Evolutionary conservation across 1,140 invertebrate genomes (phyloP).

Genomic region (Calliphora vicina): DNA sequence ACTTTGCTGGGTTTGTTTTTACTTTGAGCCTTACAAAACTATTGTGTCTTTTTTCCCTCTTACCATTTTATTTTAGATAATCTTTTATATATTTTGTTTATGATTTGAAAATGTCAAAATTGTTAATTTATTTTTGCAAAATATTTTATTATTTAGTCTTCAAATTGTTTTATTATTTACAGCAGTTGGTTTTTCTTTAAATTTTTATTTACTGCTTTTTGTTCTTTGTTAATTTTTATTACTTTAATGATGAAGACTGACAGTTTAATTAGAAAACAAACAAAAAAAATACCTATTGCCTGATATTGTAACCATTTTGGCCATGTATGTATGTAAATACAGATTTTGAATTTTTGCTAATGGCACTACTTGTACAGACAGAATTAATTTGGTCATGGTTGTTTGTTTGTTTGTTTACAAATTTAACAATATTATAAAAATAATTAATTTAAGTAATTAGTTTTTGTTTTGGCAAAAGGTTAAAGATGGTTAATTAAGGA

Average conservation of each 20-base stretch:
- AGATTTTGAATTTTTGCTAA: background rate
- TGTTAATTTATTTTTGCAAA: background rate
- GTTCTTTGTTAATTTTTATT: background rate
- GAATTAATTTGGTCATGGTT: slow-evolving; percentile 1
- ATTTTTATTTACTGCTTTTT: background rate
- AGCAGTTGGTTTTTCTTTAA: background rate
- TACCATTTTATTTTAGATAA: too few species aligned
- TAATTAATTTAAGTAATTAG: too few species aligned
- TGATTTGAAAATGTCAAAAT: background rate
- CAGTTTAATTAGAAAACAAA: slow-evolving; percentile 35
- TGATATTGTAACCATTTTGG: background rate
- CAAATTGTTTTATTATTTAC: background rate
- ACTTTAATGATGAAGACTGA: slow-evolving; percentile 28
- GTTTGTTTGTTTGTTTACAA: too few species aligned
- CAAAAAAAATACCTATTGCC: background rate
- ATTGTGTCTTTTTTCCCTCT: too few species aligned
- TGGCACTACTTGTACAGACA: background rate
- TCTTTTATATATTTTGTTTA: too few species aligned
- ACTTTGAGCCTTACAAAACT: too few species aligned
- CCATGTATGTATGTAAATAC: too few species aligned
- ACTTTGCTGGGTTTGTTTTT: too few species aligned
- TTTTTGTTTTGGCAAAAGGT: too few species aligned
- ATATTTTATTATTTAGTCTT: background rate
- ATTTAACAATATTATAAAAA: too few species aligned
- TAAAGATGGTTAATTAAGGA: too few species aligned